Evolutionary conservation across 2,113 vertebrate species (phyloP), one percentile per base, ranked within the genome.

Genomic region (Silurus asotus): DNA sequence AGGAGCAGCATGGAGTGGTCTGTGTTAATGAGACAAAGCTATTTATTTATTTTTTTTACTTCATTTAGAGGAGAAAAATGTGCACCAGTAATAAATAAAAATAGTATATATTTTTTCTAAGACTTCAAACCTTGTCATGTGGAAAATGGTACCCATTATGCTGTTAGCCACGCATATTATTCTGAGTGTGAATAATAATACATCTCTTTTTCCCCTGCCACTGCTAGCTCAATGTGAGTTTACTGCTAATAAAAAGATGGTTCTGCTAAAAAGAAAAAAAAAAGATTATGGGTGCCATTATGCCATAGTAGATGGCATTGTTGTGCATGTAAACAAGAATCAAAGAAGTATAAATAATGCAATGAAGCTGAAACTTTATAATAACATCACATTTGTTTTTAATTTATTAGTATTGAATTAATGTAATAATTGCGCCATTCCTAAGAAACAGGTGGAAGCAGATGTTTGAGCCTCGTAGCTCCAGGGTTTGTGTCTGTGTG

Each of bases 11-110:
- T 76, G 86, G 76, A 92, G 89, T 91, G 90, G 89, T 82, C 89
- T 87, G 81, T 92, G 90, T 90, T 93, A 94, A 93, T 93, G 92
- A 94, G 92, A 79, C 81, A 91, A 83, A 81, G 84, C 84, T 86
- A 56, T 77, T 37, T 37, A 37, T 37, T 37, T 37, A 37, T 37
- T 37, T 37, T 37, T 88, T 88, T 81, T 75, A 78, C 58, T 81
- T 67, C 23, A 13, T 58, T 67, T 51, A 25, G 64, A 55, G 61
- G 13, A 61, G 5, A 58, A 69, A 69, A 55, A 87, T 83, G 84
- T 87, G 90, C 82, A 81, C 75, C 84, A 80, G 88, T 89, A 72
- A 88, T 91, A 93, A 94, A 93, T 88, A 90, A 88, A 81, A 90
- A 61, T 87, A 93, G 89, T 90, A 58, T 15, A 62, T 61, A 61